Percentiles rank a stretch among this genome's conserved stretches.
phyloP scores from a whole-genome alignment of 2,888 invertebrate genomes.

The Cheilosia soror region DNA sequence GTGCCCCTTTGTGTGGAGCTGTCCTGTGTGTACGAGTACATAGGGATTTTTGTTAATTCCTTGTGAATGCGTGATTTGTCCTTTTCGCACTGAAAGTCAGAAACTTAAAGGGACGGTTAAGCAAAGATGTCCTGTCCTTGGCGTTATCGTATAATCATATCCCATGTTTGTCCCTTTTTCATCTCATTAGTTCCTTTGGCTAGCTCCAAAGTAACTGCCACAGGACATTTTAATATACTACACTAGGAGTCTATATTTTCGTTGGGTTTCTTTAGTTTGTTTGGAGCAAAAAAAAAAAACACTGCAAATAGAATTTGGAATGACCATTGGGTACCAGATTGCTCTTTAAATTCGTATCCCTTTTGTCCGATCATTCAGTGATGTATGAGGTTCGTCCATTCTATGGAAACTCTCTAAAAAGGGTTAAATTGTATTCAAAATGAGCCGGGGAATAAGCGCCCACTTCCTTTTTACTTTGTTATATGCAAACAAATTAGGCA shows the following conservation, averaged over 20 bases:
- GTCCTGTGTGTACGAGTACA: conserved; percentile 7
- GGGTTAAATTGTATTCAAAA: conserved; percentile 29
- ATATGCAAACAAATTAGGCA: conserved; percentile 63
- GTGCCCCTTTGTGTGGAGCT: neutral
- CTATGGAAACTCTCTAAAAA: conserved; percentile 9
- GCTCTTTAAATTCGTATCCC: conserved; percentile 6
- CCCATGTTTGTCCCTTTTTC: conserved; percentile 46
- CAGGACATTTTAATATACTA: conserved; percentile 59
- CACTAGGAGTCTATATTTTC: conserved; percentile 33
- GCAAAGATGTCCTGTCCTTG: conserved; percentile 27
- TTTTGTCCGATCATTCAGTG: neutral
- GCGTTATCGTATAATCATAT: conserved; percentile 37
- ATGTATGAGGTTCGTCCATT: neutral
- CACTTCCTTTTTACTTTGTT: conserved; percentile 31
- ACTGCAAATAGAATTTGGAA: conserved; percentile 44
- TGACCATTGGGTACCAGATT: conserved; percentile 35
- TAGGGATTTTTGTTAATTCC: conserved; percentile 34
- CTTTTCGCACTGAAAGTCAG: conserved; percentile 33
- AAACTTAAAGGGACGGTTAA: conserved; percentile 28
- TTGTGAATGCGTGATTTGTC: conserved; percentile 65
- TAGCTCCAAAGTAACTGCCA: too few species aligned
- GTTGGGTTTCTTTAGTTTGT: conserved; percentile 2
- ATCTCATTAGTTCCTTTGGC: conserved; percentile 45
- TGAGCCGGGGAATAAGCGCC: neutral
- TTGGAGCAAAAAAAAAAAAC: neutral